Conservation (phyloP, 2,888 invertebrate species). For the Atethmia centrago region DNA sequence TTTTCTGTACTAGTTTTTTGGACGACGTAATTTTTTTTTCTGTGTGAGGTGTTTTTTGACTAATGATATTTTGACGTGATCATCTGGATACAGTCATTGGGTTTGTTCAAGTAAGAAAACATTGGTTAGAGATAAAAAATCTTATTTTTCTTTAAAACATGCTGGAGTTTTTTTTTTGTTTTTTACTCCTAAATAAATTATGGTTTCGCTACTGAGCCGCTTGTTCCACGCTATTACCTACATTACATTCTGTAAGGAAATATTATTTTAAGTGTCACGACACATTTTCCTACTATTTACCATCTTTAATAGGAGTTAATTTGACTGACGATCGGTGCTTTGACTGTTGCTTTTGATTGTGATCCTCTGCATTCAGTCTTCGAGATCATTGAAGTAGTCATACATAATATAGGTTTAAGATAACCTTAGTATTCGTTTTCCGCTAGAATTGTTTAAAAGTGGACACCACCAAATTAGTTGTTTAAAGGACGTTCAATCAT, state of each 20-base stretch:
- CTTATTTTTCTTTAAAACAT: no score
- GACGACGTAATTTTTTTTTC: not conserved
- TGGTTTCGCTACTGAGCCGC: no score
- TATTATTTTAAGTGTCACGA: conserved; percentile 44
- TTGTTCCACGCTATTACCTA: no score
- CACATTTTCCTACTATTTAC: conserved; percentile 17
- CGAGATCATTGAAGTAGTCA: not conserved
- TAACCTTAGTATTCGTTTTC: not conserved
- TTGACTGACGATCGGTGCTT: not conserved
- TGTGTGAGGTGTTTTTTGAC: not conserved
- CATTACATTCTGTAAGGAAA: conserved; percentile 50
- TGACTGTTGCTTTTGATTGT: not conserved
- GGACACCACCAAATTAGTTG: no score
- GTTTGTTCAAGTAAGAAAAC: not conserved
- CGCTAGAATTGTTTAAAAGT: no score
- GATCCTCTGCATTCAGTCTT: not conserved
- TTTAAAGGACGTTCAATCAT: not conserved
- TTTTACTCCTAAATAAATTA: not conserved
- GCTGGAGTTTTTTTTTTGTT: no score
- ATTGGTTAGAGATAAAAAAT: not conserved
- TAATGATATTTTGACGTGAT: not conserved
- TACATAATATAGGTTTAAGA: no score
- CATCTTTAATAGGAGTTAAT: conserved; percentile 1
- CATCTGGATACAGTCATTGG: not conserved
- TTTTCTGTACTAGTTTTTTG: not conserved